Evolutionary conservation across 2,797 vertebrate genomes (phyloP).

Genomic region (Bucorvus abyssinicus): DNA sequence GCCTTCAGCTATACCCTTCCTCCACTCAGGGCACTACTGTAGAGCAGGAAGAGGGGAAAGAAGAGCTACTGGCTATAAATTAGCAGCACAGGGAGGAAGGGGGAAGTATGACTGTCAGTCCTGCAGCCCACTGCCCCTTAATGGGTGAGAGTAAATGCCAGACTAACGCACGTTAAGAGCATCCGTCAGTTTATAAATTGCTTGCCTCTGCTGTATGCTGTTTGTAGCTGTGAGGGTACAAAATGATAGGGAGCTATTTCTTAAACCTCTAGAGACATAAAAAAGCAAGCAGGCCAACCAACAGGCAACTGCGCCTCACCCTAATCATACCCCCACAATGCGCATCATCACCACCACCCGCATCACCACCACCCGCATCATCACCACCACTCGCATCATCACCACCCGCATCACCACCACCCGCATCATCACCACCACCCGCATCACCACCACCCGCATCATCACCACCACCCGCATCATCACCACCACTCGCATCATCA

Average conservation of each 20-base stretch:
- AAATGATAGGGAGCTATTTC: neutral
- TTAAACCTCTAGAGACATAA: neutral
- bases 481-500: too few relatives aligned
- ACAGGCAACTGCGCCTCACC: rapidly evolving
- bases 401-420: too few relatives aligned
- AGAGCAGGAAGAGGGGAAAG: neutral
- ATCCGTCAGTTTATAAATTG: neutral
- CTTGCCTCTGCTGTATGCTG: neutral
- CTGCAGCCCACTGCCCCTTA: neutral
- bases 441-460: too few relatives aligned
- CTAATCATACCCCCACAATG: neutral
- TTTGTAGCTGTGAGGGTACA: neutral
- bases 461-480: too few relatives aligned
- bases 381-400: too few relatives aligned
- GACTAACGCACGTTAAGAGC: neutral
- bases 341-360: neutral
- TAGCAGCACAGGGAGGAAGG: neutral
- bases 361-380: too few relatives aligned
- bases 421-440: too few relatives aligned
- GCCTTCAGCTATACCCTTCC: neutral
- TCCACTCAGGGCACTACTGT: neutral
- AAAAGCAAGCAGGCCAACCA: neutral
- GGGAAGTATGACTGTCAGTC: neutral
- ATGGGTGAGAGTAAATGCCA: neutral
- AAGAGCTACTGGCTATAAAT: neutral